Evolutionary conservation across 2,113 vertebrate species (phyloP).

Genomic region (Gopherus flavomarginatus): DNA sequence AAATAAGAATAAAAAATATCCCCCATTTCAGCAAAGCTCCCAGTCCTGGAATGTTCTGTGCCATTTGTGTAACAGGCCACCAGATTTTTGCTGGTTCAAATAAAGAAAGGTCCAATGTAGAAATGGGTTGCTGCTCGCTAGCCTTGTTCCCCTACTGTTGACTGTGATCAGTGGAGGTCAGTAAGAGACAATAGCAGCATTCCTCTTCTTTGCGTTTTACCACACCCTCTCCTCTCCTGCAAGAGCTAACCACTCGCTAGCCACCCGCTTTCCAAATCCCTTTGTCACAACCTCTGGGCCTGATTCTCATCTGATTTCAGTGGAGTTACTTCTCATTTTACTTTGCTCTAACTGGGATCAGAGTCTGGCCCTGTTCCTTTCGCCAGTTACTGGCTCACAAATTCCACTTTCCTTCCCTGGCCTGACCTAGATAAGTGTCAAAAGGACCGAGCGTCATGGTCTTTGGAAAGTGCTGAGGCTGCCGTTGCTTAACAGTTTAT

Average conservation of each 20-base stretch:
- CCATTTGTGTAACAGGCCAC: neutral
- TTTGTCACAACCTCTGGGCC: neutral
- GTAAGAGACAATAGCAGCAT: neutral
- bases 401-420: neutral
- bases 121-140: neutral
- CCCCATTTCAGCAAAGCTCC: neutral
- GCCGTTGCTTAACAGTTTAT: neutral
- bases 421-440: neutral
- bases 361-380: neutral
- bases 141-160: neutral
- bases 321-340: neutral
- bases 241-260: neutral
- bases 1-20: neutral
- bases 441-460: neutral
- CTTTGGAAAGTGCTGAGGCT: neutral
- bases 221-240: neutral
- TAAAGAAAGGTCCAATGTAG: neutral
- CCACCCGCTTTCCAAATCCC: neutral
- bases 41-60: neutral
- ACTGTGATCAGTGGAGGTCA: neutral
- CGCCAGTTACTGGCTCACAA: rapidly evolving
- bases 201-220: neutral
- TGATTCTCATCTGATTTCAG: neutral
- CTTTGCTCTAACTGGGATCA: neutral
- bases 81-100: neutral